Conservation (phyloP, 2,113 vertebrate genomes). For the Microtus oregoni region DNA sequence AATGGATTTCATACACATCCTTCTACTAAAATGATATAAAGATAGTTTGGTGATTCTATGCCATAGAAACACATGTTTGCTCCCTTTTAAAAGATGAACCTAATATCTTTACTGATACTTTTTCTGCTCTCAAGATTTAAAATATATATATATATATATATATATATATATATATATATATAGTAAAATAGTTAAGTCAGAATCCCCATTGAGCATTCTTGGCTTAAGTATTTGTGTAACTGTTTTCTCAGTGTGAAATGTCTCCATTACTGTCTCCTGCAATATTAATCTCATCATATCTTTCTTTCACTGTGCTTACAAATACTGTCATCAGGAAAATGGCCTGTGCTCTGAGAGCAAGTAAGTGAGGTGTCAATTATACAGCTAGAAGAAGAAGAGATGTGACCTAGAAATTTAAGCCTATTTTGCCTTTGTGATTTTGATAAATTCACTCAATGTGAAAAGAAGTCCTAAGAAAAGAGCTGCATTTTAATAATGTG, state of each 20-base stretch:
- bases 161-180: too few species aligned
- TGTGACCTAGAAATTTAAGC: conserved; percentile 23
- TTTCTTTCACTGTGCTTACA: conserved; percentile 36
- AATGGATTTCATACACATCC: conserved; percentile 47
- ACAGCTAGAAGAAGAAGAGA: conserved; percentile 27
- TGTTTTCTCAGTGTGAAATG: conserved; percentile 49
- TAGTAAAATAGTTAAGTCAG: conserved; percentile 42
- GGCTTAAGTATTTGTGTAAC: conserved; percentile 56
- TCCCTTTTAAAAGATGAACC: conserved; percentile 32
- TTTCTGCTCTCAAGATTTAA: conserved; percentile 44
- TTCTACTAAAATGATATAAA: conserved; percentile 42
- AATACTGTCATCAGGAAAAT: conserved; percentile 52
- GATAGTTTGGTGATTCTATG: conserved; percentile 39
- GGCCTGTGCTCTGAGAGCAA: conserved; percentile 33
- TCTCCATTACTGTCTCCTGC: conserved; percentile 40
- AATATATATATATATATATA: too few species aligned
- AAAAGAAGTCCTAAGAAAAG: conserved; percentile 53
- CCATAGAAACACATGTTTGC: conserved; percentile 26
- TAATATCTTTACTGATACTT: conserved; percentile 41
- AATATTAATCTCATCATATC: conserved; percentile 38
- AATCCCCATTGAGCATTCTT: neutral
- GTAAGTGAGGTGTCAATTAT: conserved; percentile 51
- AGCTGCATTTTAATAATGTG: conserved; percentile 15
- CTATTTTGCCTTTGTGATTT: conserved; percentile 52
- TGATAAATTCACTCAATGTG: conserved; percentile 24